Base-by-base conservation (phyloP, 2,797 vertebrate species). In the Silurus lanzhouensis region DNA sequence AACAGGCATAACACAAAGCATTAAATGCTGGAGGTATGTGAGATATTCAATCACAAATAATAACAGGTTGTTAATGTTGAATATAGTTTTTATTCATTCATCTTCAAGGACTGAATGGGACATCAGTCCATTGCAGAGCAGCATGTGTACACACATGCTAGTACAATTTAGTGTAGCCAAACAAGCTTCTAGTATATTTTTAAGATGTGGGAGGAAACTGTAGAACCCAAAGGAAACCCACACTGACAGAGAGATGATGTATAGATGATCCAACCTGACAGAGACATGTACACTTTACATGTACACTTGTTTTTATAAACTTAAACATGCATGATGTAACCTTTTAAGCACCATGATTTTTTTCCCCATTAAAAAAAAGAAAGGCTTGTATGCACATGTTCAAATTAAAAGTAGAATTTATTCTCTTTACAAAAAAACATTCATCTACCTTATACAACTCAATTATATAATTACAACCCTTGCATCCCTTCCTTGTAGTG, bases 401-500 rank as follows among this genome's bases (percentile, higher is more conserved):
- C 19, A 78, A 27, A 22, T 44, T 1, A 60, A 78, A 78, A 78
- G n/a, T 61, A 22, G 55, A 61, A 22, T 44, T 61, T 44, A 20
- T 17, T 48, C 10, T 25, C 44, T 25, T 25, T 48, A 64, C 6
- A 63, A 64, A 80, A 48, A 80, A 58, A 79, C 1, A 20, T 2
- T 60, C 19, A 31, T 2, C 22, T 27, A 75, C 17, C 3, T 3
- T 63, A 13, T 79, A 79, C 44, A 46, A 3, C 14, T n/a, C 19
- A 8, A 13, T 7, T 63, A 5, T 44, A 1, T 63, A 22, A 6
- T 3, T 46, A 15, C 3, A 64, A 60, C 19, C 25, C 13, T 46
- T n/a, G 13, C 6, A 80, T 64, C 44, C 27, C 19, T 81, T 66
- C 64, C 8, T 63, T 82, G 61, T 63, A 80, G 66, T 20, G 68